Base-by-base conservation (phyloP, 2,888 invertebrate species). In the Hypsopygia costalis region DNA sequence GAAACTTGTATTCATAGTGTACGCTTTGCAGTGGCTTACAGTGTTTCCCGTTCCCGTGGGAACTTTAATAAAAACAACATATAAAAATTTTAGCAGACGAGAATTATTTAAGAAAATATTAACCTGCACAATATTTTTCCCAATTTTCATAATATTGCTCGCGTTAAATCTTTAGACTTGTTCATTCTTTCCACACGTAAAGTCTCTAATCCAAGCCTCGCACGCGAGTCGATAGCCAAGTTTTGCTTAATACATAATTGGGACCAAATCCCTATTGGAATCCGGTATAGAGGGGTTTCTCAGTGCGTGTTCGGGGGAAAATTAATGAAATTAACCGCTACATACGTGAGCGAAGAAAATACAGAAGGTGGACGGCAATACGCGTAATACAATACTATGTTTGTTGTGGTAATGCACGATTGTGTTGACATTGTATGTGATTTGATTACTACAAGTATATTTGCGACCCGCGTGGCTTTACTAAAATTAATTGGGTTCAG, bases 181-280 rank as follows among this genome's bases (percentile, higher is more conserved):
- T 7, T 8, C 21, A 6, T 7, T 12, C 34, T 22, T 36, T 29
- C 27, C 25, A n/a, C 11, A 27, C 8, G 25, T 8, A 63, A n/a
- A n/a, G 52, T 49, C 49, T 40, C 43, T 76, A 78, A 78, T 80
- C 80, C 77, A 58, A 47, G 57, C 64, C 57, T 62, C 55, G 67
- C 77, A 72, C 69, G 77, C 68, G 64, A 61, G 59, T 57, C 67
- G 70, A 70, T 71, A 71, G 60, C 69, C 62, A 81, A 83, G 78
- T 81, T 83, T 73, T 66, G 66, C 69, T 63, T 77, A 79, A 77
- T 81, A 81, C 76, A 77, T 83, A 82, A 86, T 86, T 82, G 82
- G 82, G 76, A 77, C 77, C 69, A 82, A 81, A 81, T 85, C 83
- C 85, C 81, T 66, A 79, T 78, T 64, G 81, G 78, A 72, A 65